Conservation (phyloP, 2,888 invertebrate species). For the Calameuta idolon region DNA sequence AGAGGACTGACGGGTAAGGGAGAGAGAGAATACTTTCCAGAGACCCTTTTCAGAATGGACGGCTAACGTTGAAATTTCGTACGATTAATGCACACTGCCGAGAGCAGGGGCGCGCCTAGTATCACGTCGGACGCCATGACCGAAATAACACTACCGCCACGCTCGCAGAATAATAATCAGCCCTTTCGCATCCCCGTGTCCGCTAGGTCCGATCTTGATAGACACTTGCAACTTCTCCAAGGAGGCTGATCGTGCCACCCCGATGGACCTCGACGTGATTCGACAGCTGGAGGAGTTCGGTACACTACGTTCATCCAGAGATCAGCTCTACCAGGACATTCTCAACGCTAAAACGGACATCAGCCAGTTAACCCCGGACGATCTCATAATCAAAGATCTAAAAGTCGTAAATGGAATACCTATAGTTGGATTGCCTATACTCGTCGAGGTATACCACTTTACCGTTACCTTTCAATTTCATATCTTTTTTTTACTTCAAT, state of each 20-base stretch:
- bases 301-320: slow-evolving; percentile 56
- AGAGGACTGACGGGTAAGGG: background rate
- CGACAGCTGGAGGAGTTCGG: slow-evolving; percentile 71
- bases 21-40: slow-evolving; percentile 31
- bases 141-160: background rate
- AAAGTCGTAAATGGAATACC: slow-evolving; percentile 75
- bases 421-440: slow-evolving; percentile 74
- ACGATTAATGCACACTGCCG: slow-evolving; percentile 10
- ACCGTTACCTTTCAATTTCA: slow-evolving; percentile 9
- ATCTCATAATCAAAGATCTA: slow-evolving; percentile 81
- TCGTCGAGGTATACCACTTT: slow-evolving; percentile 70
- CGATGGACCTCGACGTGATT: slow-evolving; percentile 74
- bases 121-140: background rate
- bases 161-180: background rate
- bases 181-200: background rate
- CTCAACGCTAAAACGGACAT: slow-evolving; percentile 77
- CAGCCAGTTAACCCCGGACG: slow-evolving; percentile 72
- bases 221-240: slow-evolving; percentile 84
- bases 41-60: slow-evolving; percentile 36
- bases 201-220: slow-evolving; percentile 79
- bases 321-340: slow-evolving; percentile 69
- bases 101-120: background rate
- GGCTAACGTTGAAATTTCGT: slow-evolving; percentile 16
- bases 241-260: slow-evolving; percentile 76
- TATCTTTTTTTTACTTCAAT: background rate